phyloP scores from a whole-genome alignment of 2,888 invertebrate genomes.

The Torymus tubicola region DNA sequence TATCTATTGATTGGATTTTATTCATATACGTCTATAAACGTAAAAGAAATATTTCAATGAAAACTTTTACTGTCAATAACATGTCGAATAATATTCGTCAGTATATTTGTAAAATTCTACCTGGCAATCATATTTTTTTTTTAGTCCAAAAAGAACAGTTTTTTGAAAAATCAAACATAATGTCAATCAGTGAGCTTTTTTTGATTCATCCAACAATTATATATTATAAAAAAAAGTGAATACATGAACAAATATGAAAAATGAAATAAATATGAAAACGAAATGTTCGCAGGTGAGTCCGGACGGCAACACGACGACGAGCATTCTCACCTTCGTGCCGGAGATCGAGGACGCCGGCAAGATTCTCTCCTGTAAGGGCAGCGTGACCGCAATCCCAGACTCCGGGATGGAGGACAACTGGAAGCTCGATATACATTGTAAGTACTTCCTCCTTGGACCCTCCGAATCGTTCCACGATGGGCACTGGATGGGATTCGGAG shows the following conservation, averaged over 20 bases:
- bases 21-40: too few species aligned
- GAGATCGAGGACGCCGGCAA: conserved; percentile 89
- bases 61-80: too few species aligned
- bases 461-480: conserved; percentile 30
- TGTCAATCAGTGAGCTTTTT: too few species aligned
- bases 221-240: neutral
- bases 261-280: neutral
- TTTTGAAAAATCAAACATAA: too few species aligned
- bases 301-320: conserved; percentile 87
- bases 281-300: conserved; percentile 78
- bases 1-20: too few species aligned
- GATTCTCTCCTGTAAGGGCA: conserved; percentile 86
- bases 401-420: conserved; percentile 88
- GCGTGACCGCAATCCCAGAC: conserved; percentile 85
- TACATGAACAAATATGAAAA: neutral
- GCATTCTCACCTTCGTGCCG: conserved; percentile 86
- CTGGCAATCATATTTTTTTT: too few species aligned
- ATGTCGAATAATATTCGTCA: too few species aligned
- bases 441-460: conserved; percentile 76
- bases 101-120: too few species aligned
- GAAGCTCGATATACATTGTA: conserved; percentile 90
- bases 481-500: neutral
- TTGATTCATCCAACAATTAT: too few species aligned
- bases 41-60: too few species aligned
- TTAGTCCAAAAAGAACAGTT: too few species aligned